These are phyloP conservation scores for Trichonephila inaurata DNA, from an alignment of 1,140 invertebrate genomes.

Conservation along the genomic window DNA sequence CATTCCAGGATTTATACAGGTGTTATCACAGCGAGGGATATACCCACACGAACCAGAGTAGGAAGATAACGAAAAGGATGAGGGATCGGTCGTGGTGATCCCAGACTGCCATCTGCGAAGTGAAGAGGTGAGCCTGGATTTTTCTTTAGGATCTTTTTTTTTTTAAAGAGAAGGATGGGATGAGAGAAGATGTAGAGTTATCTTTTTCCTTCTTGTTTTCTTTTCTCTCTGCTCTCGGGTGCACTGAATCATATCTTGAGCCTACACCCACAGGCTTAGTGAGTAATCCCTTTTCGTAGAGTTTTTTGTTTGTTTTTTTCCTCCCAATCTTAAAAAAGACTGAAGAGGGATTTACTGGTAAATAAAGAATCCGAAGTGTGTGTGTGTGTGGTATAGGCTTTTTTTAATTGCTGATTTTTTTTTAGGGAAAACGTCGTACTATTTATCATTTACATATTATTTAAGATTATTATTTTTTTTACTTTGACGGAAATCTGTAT, in stretches of 20 bases:
- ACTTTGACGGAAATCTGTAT: too few species aligned
- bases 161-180: neutral
- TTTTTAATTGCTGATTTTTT: too few species aligned
- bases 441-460: too few species aligned
- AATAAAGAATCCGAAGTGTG: neutral
- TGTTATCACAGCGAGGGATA: neutral
- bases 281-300: neutral
- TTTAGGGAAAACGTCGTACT: too few species aligned
- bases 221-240: neutral
- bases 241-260: neutral
- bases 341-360: neutral
- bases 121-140: slow-evolving; percentile 39
- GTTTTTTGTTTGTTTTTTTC: neutral
- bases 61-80: neutral
- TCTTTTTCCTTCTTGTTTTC: neutral
- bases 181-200: neutral
- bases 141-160: neutral
- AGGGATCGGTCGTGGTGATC: neutral
- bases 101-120: slow-evolving; percentile 39
- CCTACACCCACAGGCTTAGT: neutral
- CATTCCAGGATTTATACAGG: neutral
- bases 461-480: too few species aligned
- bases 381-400: neutral
- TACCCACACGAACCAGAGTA: neutral
- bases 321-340: neutral